Conservation (phyloP, 1,140 invertebrate species). For the Nomia melanderi region DNA sequence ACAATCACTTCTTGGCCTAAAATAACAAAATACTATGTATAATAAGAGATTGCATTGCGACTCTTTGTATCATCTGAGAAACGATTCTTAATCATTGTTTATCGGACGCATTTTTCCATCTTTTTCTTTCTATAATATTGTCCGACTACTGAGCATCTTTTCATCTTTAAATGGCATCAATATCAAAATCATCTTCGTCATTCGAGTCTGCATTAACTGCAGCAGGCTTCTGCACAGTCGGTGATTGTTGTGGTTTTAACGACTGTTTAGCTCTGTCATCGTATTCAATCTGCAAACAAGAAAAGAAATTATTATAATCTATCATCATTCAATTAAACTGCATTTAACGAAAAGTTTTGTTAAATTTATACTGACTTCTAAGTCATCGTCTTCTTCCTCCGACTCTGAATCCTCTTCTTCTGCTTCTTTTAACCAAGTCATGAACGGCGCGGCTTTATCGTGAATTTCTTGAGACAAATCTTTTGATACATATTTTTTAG, state of each 20-base stretch:
- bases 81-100: conserved; percentile 50
- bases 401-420: conserved; percentile 94
- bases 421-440: conserved; percentile 98
- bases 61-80: conserved; percentile 57
- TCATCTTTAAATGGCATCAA: conserved; percentile 92
- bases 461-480: conserved; percentile 96
- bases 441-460: conserved; percentile 94
- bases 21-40: conserved; percentile 65
- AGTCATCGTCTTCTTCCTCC: conserved; percentile 86
- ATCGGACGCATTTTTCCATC: conserved; percentile 37
- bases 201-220: conserved; percentile 83
- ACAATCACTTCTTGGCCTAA: conserved; percentile 59
- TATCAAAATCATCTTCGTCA: conserved; percentile 91
- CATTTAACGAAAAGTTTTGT: background rate
- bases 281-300: conserved; percentile 88
- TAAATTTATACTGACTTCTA: conserved; percentile 79
- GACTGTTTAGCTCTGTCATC: conserved; percentile 91
- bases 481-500: conserved; percentile 96
- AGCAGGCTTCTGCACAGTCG: conserved; percentile 78
- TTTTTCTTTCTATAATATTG: conserved; percentile 25
- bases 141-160: conserved; percentile 42
- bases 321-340: background rate
- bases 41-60: conserved; percentile 60
- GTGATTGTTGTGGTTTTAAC: conserved; percentile 83
- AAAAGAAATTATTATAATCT: background rate